These are phyloP conservation scores for Acanthopagrus latus DNA, from an alignment of 2,797 vertebrate genomes.

Conservation along the genomic window DNA sequence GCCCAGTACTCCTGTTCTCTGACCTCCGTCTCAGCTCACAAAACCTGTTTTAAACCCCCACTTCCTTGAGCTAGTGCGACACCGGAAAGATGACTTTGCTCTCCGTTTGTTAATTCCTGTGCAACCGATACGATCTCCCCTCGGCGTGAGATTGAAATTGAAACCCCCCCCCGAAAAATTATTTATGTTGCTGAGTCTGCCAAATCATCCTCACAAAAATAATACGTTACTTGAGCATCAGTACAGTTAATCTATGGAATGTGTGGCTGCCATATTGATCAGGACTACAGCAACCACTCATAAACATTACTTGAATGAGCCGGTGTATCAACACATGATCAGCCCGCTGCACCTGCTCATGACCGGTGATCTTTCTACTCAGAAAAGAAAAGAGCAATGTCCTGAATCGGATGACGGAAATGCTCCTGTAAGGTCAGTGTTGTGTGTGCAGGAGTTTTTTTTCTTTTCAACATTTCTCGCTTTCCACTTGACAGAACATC, in stretches of 20 bases:
- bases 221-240: constrained; percentile 77
- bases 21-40: constrained; percentile 14
- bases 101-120: constrained; percentile 21
- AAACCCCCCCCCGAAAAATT: constrained; percentile 59
- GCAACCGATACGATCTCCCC: constrained; percentile 54
- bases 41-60: constrained; percentile 26
- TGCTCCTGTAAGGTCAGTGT: constrained; percentile 39
- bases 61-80: constrained; percentile 24
- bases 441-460: constrained; percentile 33
- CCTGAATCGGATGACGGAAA: constrained; percentile 42
- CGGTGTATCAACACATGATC: constrained; percentile 61
- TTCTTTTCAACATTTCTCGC: constrained; percentile 2
- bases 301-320: constrained; percentile 69
- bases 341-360: constrained; percentile 48
- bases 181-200: constrained; percentile 75
- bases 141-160: constrained; percentile 55
- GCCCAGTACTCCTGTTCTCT: not conserved
- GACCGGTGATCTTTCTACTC: constrained; percentile 55
- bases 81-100: not conserved
- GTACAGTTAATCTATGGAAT: constrained; percentile 81
- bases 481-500: constrained; percentile 11
- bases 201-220: constrained; percentile 74
- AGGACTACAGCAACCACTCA: constrained; percentile 66
- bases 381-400: constrained; percentile 49
- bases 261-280: constrained; percentile 80